Percentiles rank a stretch among this genome's conserved stretches.
phyloP scores from a whole-genome alignment of 2,888 invertebrate genomes.

The Thumatha senex region DNA sequence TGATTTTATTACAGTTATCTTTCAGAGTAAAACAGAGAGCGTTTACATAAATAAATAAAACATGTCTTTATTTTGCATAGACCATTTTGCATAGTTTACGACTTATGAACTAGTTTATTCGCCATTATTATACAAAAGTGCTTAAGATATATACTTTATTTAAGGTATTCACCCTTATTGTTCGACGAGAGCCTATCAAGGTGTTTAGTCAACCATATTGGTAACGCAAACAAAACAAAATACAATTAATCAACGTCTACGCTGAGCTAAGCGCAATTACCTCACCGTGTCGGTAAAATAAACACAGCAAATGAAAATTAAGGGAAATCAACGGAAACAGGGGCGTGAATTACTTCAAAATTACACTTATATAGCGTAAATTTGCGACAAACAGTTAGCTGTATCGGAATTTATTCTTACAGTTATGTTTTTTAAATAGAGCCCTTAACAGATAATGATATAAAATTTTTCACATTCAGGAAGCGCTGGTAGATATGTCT shows the following conservation, averaged over 20 bases:
- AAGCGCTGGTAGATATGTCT: no score
- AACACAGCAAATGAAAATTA: slow-evolving; percentile 45
- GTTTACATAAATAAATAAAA: no score
- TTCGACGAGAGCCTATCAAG: slow-evolving; percentile 22
- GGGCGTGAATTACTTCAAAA: slow-evolving; percentile 52
- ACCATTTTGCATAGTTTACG: no score
- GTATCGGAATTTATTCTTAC: no score
- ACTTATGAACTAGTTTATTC: no score
- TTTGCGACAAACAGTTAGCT: neutral
- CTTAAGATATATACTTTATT: neutral
- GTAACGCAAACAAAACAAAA: slow-evolving; percentile 42
- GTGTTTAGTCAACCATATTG: slow-evolving; percentile 31
- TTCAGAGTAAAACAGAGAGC: no score
- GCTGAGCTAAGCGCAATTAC: slow-evolving; percentile 58
- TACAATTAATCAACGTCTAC: slow-evolving; percentile 64
- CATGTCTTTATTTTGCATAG: no score
- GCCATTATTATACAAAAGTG: neutral
- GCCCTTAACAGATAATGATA: no score
- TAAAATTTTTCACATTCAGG: no score
- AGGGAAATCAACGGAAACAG: slow-evolving; percentile 41
- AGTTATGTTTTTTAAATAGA: no score
- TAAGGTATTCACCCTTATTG: slow-evolving; percentile 8
- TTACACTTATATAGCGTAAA: neutral
- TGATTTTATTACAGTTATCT: no score
- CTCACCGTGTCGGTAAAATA: slow-evolving; percentile 55